Percentiles rank a stretch among this genome's conserved stretches.
phyloP scores from a whole-genome alignment of 2,113 vertebrate genomes.

The Myotis davidii region DNA sequence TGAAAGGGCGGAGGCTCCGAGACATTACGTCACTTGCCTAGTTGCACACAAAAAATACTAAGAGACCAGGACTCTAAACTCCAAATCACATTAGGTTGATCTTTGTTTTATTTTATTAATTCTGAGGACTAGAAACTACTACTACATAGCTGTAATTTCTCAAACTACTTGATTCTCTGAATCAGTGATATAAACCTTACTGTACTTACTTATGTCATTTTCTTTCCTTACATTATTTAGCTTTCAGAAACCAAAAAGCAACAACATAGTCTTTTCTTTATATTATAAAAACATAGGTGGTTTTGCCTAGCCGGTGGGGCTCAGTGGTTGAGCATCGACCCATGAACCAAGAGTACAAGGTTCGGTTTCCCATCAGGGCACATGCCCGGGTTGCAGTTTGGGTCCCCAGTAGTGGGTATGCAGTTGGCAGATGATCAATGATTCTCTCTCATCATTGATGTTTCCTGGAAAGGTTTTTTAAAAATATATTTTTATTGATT shows the following conservation, averaged over 20 bases:
- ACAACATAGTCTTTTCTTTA: background rate
- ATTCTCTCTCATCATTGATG: background rate
- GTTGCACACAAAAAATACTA: background rate
- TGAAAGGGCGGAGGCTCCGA: background rate
- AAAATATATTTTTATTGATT: no score
- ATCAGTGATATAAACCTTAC: background rate
- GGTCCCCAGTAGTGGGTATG: no score
- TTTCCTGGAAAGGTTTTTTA: no score
- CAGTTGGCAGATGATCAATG: no score
- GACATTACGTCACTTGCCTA: background rate
- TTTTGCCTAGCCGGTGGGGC: background rate
- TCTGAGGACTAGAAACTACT: background rate
- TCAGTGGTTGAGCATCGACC: no score
- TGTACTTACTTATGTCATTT: background rate
- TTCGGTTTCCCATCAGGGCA: no score
- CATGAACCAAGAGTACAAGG: no score
- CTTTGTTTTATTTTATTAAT: conserved; percentile 32
- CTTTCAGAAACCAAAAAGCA: conserved; percentile 33
- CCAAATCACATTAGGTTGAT: background rate
- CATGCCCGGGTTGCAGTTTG: no score
- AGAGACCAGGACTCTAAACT: background rate
- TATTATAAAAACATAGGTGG: background rate
- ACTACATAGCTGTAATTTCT: background rate
- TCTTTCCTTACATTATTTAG: conserved; percentile 29
- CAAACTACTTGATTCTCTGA: conserved; percentile 33